Evolutionary conservation across 2,888 invertebrate species (phyloP).

Genomic region (Asteroscopus sphinx): DNA sequence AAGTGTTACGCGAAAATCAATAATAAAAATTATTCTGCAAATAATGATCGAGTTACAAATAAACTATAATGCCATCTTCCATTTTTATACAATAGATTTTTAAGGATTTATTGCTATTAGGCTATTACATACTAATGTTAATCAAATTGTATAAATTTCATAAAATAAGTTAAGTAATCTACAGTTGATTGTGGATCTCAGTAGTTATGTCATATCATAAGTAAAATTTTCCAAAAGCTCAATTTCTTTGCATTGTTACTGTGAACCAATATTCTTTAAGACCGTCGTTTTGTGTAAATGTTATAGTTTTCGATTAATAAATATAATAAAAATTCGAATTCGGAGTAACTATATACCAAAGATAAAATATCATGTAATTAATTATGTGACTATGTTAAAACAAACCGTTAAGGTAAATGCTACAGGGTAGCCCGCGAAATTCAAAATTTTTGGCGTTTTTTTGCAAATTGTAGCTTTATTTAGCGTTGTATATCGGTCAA

Average conservation of each 20-base stretch:
- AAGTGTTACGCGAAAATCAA: not conserved
- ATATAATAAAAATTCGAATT: slow-evolving; percentile 38
- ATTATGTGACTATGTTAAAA: slow-evolving; percentile 25
- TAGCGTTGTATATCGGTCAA: too few species aligned
- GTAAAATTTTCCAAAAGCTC: slow-evolving; percentile 66
- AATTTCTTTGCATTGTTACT: slow-evolving; percentile 63
- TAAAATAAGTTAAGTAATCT: slow-evolving; percentile 81
- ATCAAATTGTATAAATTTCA: slow-evolving; percentile 5
- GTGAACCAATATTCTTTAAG: slow-evolving; percentile 82
- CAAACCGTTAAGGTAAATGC: slow-evolving; percentile 4
- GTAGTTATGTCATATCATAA: slow-evolving; percentile 81
- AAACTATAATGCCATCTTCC: slow-evolving; percentile 12
- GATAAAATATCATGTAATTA: slow-evolving; percentile 42
- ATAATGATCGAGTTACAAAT: not conserved
- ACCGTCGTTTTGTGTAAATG: slow-evolving; percentile 71
- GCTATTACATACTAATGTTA: slow-evolving; percentile 13
- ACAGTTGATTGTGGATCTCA: slow-evolving; percentile 89
- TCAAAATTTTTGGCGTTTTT: too few species aligned
- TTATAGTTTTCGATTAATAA: slow-evolving; percentile 54
- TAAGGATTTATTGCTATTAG: too few species aligned
- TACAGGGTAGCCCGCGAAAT: too few species aligned
- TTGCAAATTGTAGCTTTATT: too few species aligned
- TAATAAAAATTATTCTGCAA: not conserved
- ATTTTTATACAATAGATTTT: slow-evolving; percentile 17
- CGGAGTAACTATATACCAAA: slow-evolving; percentile 51